A percentile compares a stretch with the other conserved stretches of the same genome.
Conservation (phyloP, 2,113 vertebrate species). For the Coregonus clupeaformis region DNA sequence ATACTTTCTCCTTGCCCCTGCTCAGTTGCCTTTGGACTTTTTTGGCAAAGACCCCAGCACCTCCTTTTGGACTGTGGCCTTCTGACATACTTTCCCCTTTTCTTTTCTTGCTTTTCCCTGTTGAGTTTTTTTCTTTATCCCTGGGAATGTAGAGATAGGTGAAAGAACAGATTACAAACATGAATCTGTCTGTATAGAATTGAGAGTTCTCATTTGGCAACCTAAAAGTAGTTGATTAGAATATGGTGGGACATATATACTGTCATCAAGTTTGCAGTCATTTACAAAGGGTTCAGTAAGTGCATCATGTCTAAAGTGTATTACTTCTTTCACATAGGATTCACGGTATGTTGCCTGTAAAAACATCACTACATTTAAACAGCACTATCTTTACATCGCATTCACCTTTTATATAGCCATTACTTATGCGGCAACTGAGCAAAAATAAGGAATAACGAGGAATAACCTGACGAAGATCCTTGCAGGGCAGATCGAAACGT, state of each 20-base stretch:
- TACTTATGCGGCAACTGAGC: no score
- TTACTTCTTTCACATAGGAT: no score
- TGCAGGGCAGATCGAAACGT: no score
- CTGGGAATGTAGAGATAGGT: slow-evolving; percentile 5
- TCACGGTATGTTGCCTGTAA: no score
- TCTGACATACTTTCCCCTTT: slow-evolving; percentile 78
- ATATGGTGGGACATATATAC: neutral
- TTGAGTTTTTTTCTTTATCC: slow-evolving; percentile 18
- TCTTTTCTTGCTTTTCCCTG: slow-evolving; percentile 2
- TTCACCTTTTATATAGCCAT: no score
- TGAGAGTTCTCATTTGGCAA: neutral
- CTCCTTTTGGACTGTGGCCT: slow-evolving; percentile 68
- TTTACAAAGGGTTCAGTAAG: neutral
- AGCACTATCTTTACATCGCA: no score
- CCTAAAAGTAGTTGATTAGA: neutral
- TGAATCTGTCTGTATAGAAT: neutral
- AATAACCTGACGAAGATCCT: no score
- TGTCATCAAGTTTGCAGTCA: neutral
- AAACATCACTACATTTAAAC: no score
- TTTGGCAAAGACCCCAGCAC: slow-evolving; percentile 82
- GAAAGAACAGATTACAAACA: neutral
- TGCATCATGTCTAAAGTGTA: no score
- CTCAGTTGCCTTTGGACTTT: slow-evolving; percentile 86
- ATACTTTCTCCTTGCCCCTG: slow-evolving; percentile 92
- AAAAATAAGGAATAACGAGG: no score